Percentiles rank a stretch among this genome's conserved stretches.
phyloP scores from a whole-genome alignment of 2,113 vertebrate genomes.

The Erythrocercus mccallii region DNA sequence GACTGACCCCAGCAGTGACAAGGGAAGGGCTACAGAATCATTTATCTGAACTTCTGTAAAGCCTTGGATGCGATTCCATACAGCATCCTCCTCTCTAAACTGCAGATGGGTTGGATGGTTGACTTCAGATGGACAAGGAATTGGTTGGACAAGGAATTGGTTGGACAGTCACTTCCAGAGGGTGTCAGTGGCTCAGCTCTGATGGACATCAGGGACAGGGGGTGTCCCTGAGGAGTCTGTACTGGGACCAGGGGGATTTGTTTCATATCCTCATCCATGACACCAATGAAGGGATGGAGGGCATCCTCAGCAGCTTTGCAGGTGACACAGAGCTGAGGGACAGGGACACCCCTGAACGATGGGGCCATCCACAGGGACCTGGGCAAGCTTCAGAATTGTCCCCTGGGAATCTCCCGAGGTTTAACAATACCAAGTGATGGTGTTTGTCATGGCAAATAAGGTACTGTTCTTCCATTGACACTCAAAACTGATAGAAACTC shows the following conservation, averaged over 20 bases:
- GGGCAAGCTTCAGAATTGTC: neutral
- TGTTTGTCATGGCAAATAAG: neutral
- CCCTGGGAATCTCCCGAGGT: neutral
- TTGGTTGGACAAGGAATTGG: fast-evolving
- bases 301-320: neutral
- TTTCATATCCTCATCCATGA: neutral
- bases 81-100: neutral
- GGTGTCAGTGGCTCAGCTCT: neutral
- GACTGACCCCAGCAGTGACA: neutral
- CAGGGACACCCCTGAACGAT: neutral
- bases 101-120: neutral
- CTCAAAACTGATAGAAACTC: neutral
- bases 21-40: neutral
- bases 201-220: neutral
- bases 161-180: neutral
- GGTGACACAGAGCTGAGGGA: neutral
- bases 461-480: neutral
- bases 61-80: neutral
- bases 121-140: neutral
- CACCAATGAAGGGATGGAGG: neutral
- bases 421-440: neutral
- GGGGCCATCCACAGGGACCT: neutral
- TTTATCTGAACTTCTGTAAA: neutral
- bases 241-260: neutral
- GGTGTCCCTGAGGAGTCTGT: neutral